Evolutionary conservation across 2,888 invertebrate species (phyloP).

Genomic region (Sesia bembeciformis): DNA sequence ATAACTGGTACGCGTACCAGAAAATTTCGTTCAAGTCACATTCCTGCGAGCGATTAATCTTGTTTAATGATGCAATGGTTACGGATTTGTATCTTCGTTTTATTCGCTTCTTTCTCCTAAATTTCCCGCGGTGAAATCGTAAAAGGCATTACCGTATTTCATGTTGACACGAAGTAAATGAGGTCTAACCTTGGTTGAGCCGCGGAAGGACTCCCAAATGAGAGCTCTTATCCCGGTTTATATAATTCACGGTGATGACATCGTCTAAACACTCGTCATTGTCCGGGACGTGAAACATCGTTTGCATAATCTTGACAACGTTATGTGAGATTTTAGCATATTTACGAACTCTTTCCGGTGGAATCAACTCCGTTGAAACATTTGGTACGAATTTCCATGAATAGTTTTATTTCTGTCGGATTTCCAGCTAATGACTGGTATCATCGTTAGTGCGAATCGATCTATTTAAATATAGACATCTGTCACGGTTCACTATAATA

Average conservation of each 20-base stretch:
- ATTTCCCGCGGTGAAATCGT: slow-evolving; percentile 9
- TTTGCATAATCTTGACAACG: slow-evolving; percentile 3
- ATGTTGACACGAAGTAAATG: slow-evolving; percentile 30
- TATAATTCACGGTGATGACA: slow-evolving; percentile 15
- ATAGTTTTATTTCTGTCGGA: too few species aligned
- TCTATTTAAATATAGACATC: too few species aligned
- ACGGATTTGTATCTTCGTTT: slow-evolving; percentile 26
- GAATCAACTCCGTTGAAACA: too few species aligned
- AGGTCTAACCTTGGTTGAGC: slow-evolving; percentile 21
- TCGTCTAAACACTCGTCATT: slow-evolving; percentile 19
- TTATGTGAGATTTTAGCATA: not conserved
- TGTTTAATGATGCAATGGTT: slow-evolving; percentile 28
- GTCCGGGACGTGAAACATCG: slow-evolving; percentile 3
- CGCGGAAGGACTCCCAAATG: slow-evolving; percentile 17
- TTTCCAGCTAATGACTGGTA: too few species aligned
- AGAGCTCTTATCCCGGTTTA: slow-evolving; percentile 18
- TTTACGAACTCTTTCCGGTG: too few species aligned
- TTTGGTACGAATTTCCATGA: too few species aligned
- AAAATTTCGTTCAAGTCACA: too few species aligned
- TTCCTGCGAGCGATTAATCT: not conserved
- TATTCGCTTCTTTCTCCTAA: slow-evolving; percentile 24
- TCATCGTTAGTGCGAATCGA: too few species aligned
- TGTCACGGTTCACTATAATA: too few species aligned
- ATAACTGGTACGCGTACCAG: too few species aligned
- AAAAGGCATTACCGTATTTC: slow-evolving; percentile 34